Evolutionary conservation across 2,888 invertebrate species (phyloP).

Genomic region (Diarsia dahlii): DNA sequence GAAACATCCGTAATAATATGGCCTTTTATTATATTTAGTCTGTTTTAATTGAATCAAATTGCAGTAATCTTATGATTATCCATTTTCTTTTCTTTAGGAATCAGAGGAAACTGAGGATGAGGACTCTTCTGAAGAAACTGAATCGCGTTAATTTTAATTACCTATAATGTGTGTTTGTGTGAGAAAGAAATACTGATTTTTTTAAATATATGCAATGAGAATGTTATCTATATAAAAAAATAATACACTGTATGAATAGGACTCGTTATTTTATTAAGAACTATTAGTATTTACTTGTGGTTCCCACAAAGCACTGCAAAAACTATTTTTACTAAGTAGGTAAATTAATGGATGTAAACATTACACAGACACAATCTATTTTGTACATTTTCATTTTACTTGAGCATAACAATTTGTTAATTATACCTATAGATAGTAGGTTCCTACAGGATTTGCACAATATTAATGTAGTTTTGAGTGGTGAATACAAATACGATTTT

Average conservation of each 20-base stretch:
- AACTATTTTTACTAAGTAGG: slow-evolving; percentile 30
- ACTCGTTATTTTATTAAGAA: slow-evolving; percentile 49
- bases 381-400: slow-evolving; percentile 55
- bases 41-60: background rate
- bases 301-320: slow-evolving; percentile 42
- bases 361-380: slow-evolving; percentile 44
- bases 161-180: background rate
- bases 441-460: slow-evolving; percentile 23
- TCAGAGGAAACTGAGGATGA: slow-evolving; percentile 82
- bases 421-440: slow-evolving; percentile 27
- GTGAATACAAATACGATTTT: slow-evolving; percentile 20
- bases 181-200: background rate
- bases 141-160: slow-evolving; percentile 77
- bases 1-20: slow-evolving; percentile 79
- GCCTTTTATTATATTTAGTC: slow-evolving; percentile 4
- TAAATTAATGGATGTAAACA: slow-evolving; percentile 40
- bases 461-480: background rate
- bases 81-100: slow-evolving; percentile 73
- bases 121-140: slow-evolving; percentile 83
- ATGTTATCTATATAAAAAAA: slow-evolving; percentile 27
- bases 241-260: slow-evolving; percentile 50
- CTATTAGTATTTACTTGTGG: slow-evolving; percentile 11
- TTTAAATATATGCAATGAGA: slow-evolving; percentile 5
- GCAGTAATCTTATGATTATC: background rate
- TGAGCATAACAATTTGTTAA: slow-evolving; percentile 45